A percentile compares a stretch with the other conserved stretches of the same genome.
phyloP scores from a whole-genome alignment of 2,797 vertebrate genomes.

The Morelia viridis region DNA sequence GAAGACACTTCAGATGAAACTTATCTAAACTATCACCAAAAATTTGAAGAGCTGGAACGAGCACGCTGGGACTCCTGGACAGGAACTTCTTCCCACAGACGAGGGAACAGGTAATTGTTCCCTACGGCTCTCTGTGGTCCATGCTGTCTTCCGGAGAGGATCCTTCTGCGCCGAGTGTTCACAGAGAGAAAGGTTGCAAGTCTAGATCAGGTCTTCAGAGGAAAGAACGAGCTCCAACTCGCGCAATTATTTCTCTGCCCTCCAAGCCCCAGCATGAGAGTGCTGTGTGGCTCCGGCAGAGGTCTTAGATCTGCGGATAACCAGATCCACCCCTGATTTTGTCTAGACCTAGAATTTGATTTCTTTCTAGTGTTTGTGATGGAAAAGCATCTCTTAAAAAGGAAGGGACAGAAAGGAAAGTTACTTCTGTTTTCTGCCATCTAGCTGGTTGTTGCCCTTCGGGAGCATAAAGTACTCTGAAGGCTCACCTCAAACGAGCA shows the following conservation, averaged over 20 bases:
- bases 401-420: too few species aligned
- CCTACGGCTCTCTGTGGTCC: background rate
- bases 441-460: too few species aligned
- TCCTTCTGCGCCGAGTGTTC: background rate
- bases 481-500: too few species aligned
- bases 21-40: slow-evolving; percentile 63
- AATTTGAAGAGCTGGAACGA: slow-evolving; percentile 65
- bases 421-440: too few species aligned
- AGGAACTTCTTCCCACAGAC: slow-evolving; percentile 49
- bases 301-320: background rate
- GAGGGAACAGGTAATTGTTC: slow-evolving; percentile 66
- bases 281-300: background rate
- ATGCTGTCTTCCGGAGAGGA: background rate
- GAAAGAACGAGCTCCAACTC: background rate
- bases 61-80: slow-evolving; percentile 69
- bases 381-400: too few species aligned
- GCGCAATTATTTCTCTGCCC: background rate
- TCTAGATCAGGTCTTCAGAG: background rate
- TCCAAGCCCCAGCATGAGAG: background rate
- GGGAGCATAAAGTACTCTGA: too few species aligned
- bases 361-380: too few species aligned
- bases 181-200: too few species aligned
- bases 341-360: too few species aligned
- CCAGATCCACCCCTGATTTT: too few species aligned
- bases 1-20: slow-evolving; percentile 68